Base-by-base conservation (phyloP, 2,797 vertebrate genomes). In the Chaenodraco wilsoni region DNA sequence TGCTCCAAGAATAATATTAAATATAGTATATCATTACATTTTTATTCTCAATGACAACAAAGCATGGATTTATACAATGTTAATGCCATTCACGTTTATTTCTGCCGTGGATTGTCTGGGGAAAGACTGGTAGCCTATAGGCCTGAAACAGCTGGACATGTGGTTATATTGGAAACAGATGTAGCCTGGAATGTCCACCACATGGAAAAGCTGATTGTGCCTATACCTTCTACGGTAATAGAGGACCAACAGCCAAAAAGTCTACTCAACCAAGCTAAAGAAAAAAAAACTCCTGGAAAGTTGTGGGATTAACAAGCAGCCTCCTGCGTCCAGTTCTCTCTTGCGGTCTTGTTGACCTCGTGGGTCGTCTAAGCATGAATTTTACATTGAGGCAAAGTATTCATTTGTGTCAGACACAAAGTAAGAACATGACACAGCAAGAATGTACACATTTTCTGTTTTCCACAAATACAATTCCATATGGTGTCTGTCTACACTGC, bases 141-240 rank as follows among this genome's bases (percentile, higher is more conserved):
- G 82, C 68, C 81, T 81, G 64, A 82, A 92, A 86, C 91, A 93
- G 91, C 88, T 93, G 91, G 91, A 89, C 78, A 52, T 78, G 77
- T 72, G 69, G 68, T 43, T 83, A 61, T 91, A 93, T 88, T 86
- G 60, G 82, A 93, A 94, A 74, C 93, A 94, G 92, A 94, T 94
- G 93, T 91, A 77, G 68, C 16, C 58, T 74, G 87, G 89, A 92
- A 92, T 93, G 89, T 87, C 84, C 86, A 86, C 78, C 88, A 91
- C 92, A 92, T 92, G 93, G 91, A 94, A 94, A 93, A 89, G 80
- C 81, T 92, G 91, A 93, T 82, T 84, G 75, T 80, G 81, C 59
- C 86, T 89, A 75, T 90, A 90, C 85, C 63, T 86, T 21, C 85
- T 80, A 82, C 82, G 73, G 86, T 85, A 91, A 90, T 78, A 78